Evolutionary conservation across 2,113 vertebrate species (phyloP).

Genomic region (Pampusana beccarii): DNA sequence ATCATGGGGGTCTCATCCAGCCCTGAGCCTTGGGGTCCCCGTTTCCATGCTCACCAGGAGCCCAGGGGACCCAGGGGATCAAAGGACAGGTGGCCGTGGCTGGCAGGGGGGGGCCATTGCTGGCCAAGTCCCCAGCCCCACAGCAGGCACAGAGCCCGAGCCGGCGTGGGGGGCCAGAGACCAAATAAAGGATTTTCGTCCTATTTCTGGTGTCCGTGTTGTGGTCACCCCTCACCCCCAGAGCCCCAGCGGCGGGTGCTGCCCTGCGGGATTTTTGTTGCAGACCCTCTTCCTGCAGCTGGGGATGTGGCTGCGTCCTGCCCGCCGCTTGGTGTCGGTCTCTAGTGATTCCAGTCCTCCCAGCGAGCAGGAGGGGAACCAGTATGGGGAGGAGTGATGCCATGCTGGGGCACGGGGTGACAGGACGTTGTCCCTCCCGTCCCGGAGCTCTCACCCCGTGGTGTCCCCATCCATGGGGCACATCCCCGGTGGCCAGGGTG

Average conservation of each 20-base stretch:
- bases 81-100: rapidly evolving
- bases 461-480: too few relatives aligned
- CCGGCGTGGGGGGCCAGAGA: neutral
- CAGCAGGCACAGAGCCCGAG: neutral
- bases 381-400: neutral
- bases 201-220: neutral
- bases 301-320: neutral
- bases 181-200: constrained; percentile 49
- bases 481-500: too few relatives aligned
- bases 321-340: neutral
- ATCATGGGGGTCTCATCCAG: neutral
- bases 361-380: neutral
- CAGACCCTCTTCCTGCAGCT: neutral
- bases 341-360: neutral
- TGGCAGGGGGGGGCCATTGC: neutral
- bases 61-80: too few relatives aligned
- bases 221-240: neutral
- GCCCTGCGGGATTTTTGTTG: neutral
- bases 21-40: neutral
- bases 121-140: neutral
- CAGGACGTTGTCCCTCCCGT: too few relatives aligned
- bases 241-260: neutral
- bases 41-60: too few relatives aligned
- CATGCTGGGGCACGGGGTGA: neutral
- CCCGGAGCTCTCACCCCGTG: too few relatives aligned